Conservation (phyloP, 2,888 invertebrate species). For the Selenia dentaria region DNA sequence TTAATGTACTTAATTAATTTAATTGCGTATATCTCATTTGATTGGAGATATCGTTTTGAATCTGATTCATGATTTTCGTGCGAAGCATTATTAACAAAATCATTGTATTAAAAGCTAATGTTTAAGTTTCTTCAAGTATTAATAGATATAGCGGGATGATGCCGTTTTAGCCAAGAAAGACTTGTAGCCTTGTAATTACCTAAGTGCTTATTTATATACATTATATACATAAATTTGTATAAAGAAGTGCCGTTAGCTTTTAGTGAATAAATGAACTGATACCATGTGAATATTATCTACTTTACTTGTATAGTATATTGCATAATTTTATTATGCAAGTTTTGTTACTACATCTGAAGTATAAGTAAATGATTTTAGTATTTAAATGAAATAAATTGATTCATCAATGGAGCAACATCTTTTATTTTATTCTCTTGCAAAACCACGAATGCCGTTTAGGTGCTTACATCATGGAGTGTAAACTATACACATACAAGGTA, state of each 20-base stretch:
- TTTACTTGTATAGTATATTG: constrained; percentile 53
- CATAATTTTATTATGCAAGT: constrained; percentile 54
- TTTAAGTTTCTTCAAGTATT: constrained; percentile 63
- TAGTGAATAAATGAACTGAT: constrained; percentile 70
- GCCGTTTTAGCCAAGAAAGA: constrained; percentile 77
- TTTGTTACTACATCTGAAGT: constrained; percentile 59
- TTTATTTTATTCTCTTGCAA: constrained; percentile 34
- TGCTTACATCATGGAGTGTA: no score
- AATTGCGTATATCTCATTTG: constrained; percentile 40
- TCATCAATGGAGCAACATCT: constrained; percentile 41
- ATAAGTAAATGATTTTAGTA: constrained; percentile 59
- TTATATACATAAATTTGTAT: constrained; percentile 54
- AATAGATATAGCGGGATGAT: constrained; percentile 60
- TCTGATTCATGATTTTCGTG: constrained; percentile 47
- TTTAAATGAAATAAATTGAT: constrained; percentile 64
- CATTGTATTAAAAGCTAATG: constrained; percentile 41
- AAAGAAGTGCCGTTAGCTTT: constrained; percentile 66
- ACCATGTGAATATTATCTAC: constrained; percentile 52
- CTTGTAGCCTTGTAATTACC: constrained; percentile 64
- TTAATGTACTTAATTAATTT: constrained; percentile 49
- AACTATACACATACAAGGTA: no score
- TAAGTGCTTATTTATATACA: constrained; percentile 71
- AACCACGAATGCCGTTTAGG: neutral
- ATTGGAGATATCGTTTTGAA: constrained; percentile 40
- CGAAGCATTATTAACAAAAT: constrained; percentile 46